phyloP scores from a whole-genome alignment of 2,888 invertebrate genomes.

The Neoaliturus tenellus region DNA sequence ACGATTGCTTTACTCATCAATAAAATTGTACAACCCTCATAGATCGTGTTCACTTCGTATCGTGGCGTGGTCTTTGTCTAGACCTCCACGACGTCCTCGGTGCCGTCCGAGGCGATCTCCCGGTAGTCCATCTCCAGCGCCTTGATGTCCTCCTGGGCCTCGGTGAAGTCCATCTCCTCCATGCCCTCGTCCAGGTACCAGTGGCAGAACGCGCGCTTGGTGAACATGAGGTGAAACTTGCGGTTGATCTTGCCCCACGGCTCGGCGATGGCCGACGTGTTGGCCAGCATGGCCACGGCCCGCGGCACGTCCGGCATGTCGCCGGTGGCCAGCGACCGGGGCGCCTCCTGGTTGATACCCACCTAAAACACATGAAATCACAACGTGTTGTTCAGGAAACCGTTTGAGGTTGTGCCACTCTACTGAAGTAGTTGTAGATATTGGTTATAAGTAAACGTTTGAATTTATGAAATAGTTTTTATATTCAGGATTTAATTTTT shows the following conservation, averaged over 20 bases:
- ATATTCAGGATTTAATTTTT: too few species aligned
- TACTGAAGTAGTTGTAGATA: not conserved
- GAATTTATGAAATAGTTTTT: too few species aligned
- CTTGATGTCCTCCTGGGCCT: conserved; percentile 72
- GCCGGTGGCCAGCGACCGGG: conserved; percentile 78
- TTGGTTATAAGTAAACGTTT: not conserved
- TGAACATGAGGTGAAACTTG: conserved; percentile 79
- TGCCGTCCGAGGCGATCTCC: conserved; percentile 67
- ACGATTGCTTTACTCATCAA: too few species aligned
- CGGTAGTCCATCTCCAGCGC: conserved; percentile 73
- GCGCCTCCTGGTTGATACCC: conserved; percentile 85
- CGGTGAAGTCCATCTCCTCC: conserved; percentile 74
- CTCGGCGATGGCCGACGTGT: conserved; percentile 81
- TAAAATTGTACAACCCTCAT: too few species aligned
- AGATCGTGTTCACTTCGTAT: too few species aligned
- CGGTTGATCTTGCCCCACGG: conserved; percentile 78
- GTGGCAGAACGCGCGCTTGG: conserved; percentile 78
- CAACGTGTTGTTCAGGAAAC: too few species aligned
- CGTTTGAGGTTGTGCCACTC: not conserved
- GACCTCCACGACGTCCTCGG: not conserved
- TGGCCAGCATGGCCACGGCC: conserved; percentile 86
- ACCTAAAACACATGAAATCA: too few species aligned
- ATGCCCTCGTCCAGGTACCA: conserved; percentile 81
- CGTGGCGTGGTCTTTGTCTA: too few species aligned
- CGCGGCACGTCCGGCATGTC: conserved; percentile 74